Conservation (phyloP, 2,888 invertebrate genomes). For the Synergus gifuensis region DNA sequence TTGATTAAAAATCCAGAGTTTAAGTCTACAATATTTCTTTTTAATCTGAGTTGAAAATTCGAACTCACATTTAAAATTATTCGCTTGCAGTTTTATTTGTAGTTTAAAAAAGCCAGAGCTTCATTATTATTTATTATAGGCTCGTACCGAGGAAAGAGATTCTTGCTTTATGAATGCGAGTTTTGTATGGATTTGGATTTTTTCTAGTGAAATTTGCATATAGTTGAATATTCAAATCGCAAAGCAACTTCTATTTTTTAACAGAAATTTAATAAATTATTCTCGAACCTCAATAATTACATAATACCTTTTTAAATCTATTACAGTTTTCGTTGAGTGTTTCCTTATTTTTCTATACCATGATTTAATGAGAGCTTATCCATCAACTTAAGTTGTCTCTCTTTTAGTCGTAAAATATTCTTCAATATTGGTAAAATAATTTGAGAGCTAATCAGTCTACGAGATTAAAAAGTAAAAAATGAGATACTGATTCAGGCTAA, state of each 20-base stretch:
- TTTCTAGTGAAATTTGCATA: not conserved
- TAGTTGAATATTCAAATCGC: not conserved
- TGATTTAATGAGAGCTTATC: not conserved
- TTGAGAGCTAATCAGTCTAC: not conserved
- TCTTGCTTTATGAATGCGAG: too few relatives aligned
- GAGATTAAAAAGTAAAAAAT: slow-evolving; percentile 9
- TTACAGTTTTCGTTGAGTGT: too few relatives aligned
- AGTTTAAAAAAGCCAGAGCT: not conserved
- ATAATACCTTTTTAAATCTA: too few relatives aligned
- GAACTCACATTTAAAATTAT: not conserved
- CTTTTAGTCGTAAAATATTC: too few relatives aligned
- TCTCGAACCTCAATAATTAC: too few relatives aligned
- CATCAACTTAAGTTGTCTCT: too few relatives aligned
- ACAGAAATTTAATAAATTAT: too few relatives aligned
- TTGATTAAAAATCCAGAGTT: not conserved
- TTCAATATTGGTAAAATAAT: slow-evolving; percentile 8
- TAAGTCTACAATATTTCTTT: not conserved
- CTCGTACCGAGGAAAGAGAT: not conserved
- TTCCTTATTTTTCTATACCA: too few relatives aligned
- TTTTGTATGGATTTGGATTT: not conserved
- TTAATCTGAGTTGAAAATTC: not conserved
- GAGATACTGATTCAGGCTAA: slow-evolving; percentile 3
- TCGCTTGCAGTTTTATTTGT: not conserved
- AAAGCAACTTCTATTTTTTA: not conserved
- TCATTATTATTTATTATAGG: not conserved